Percentiles rank a stretch among this genome's conserved stretches.
Evolutionary conservation across 2,113 vertebrate genomes (phyloP).

Genomic region (Bos taurus): ARS-UCD2.0 NC_037330.1:80135001-80135500

Average conservation of each 20-base stretch:
- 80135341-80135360: background rate
- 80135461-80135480: background rate
- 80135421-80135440: background rate
- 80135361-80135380: background rate
- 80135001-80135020: background rate
- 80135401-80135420: background rate
- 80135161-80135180: background rate
- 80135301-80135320: background rate
- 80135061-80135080: background rate
- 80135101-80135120: background rate
- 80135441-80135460: background rate
- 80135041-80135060: background rate
- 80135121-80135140: background rate
- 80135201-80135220: background rate
- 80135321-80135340: background rate
- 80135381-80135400: background rate
- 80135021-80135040: background rate
- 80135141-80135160: background rate
- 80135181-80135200: background rate
- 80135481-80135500: background rate
- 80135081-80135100: background rate
- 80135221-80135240: background rate
- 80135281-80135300: background rate
- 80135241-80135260: background rate
- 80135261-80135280: background rate